Conservation (phyloP, 2,113 vertebrate species). For the Lota lota region DNA sequence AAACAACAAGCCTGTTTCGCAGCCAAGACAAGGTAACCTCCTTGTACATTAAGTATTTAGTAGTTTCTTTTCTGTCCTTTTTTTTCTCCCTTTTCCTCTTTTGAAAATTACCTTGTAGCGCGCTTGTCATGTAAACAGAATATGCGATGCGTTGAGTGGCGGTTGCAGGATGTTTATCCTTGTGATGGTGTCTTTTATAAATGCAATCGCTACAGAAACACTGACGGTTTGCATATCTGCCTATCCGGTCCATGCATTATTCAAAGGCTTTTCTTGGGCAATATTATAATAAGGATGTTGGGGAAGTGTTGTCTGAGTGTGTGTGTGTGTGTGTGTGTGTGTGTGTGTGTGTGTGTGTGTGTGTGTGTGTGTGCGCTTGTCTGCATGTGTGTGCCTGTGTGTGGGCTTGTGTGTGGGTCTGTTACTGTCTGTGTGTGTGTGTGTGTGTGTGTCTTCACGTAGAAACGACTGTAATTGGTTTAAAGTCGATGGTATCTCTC, state of each 20-base stretch:
- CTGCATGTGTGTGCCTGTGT: conserved; percentile 20
- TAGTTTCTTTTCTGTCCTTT: conserved; percentile 34
- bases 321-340: too few species aligned
- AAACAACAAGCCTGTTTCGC: conserved; percentile 63
- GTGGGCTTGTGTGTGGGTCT: conserved; percentile 51
- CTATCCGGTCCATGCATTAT: conserved; percentile 76
- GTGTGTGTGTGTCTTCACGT: conserved; percentile 16
- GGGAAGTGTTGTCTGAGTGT: too few species aligned
- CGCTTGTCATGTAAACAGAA: conserved; percentile 79
- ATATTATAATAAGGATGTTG: conserved; percentile 74
- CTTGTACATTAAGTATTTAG: conserved; percentile 79
- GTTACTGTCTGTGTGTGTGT: conserved; percentile 55
- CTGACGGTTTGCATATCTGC: conserved; percentile 63
- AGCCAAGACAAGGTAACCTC: conserved; percentile 64
- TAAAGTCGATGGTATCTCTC: conserved; percentile 74
- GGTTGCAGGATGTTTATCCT: conserved; percentile 74
- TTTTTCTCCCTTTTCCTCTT: conserved; percentile 40
- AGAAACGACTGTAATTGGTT: conserved; percentile 77
- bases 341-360: too few species aligned
- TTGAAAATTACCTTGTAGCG: conserved; percentile 73
- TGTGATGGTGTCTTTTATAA: conserved; percentile 67
- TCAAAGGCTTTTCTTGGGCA: conserved; percentile 73
- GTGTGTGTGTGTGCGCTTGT: conserved; percentile 29
- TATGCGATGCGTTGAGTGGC: conserved; percentile 71
- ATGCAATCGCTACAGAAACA: conserved; percentile 61